phyloP scores from a whole-genome alignment of 2,113 vertebrate genomes.

The Scartelaos histophorus region DNA sequence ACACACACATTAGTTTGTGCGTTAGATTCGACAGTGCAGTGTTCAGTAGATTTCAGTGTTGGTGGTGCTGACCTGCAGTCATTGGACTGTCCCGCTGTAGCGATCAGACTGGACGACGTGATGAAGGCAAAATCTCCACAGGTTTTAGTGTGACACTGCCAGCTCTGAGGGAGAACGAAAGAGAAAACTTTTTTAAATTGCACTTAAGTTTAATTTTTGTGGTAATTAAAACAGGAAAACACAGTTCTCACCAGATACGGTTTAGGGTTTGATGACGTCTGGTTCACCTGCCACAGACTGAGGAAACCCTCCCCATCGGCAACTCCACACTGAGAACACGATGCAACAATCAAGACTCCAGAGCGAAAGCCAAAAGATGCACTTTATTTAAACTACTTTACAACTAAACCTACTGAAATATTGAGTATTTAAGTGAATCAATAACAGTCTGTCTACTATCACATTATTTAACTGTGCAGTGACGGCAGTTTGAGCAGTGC shows the following conservation, averaged over 20 bases:
- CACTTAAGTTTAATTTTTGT: not conserved
- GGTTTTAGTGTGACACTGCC: conserved; percentile 96
- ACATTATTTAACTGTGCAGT: too few species aligned
- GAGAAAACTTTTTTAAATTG: not conserved
- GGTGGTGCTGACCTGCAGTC: conserved; percentile 73
- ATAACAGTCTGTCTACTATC: too few species aligned
- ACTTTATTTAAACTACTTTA: too few species aligned
- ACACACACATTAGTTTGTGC: fast-evolving
- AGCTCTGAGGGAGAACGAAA: conserved; percentile 79
- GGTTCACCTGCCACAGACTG: conserved; percentile 99
- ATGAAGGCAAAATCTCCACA: conserved; percentile 95
- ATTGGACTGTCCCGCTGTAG: conserved; percentile 93
- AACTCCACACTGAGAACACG: conserved; percentile 86
- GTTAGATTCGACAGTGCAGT: not conserved
- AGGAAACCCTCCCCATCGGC: conserved; percentile 97
- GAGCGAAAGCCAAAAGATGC: too few species aligned
- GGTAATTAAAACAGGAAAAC: not conserved
- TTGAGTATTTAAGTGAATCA: too few species aligned
- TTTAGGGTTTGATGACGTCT: conserved; percentile 93
- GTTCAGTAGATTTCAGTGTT: not conserved
- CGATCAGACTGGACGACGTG: conserved; percentile 96
- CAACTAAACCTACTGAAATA: too few species aligned
- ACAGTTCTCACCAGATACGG: conserved; percentile 90
- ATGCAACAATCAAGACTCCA: not conserved
- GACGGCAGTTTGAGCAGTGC: too few species aligned